A percentile compares a stretch with the other conserved stretches of the same genome.
Conservation (phyloP, 2,888 invertebrate genomes). For the Abrostola triplasia region DNA sequence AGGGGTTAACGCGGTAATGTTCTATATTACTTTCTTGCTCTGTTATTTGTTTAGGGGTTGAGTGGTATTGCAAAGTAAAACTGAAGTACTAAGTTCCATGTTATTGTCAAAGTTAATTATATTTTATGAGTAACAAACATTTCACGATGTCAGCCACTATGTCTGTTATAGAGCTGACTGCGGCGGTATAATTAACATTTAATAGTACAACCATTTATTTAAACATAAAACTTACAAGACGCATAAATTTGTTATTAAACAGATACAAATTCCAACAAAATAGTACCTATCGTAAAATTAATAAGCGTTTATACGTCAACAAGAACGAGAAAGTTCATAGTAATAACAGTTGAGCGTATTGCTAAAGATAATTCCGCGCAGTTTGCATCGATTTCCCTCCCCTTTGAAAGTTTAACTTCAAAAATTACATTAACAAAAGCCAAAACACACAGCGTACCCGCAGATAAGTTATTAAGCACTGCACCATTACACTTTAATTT, state of each 20-base stretch:
- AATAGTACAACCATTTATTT: slow-evolving; percentile 42
- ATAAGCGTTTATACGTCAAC: slow-evolving; percentile 25
- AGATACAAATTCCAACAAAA: slow-evolving; percentile 37
- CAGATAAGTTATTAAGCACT: slow-evolving; percentile 87
- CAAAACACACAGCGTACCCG: slow-evolving; percentile 79
- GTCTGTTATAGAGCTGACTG: slow-evolving; percentile 22
- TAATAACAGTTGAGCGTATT: slow-evolving; percentile 26
- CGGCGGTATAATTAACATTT: slow-evolving; percentile 39
- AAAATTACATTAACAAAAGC: slow-evolving; percentile 85
- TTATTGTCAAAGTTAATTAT: slow-evolving; percentile 4
- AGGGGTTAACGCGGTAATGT: slow-evolving; percentile 71
- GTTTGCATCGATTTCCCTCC: slow-evolving; percentile 41
- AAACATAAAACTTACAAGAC: slow-evolving; percentile 32
- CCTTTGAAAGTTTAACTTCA: slow-evolving; percentile 71
- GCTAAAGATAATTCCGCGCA: slow-evolving; percentile 21
- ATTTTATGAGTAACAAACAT: slow-evolving; percentile 16
- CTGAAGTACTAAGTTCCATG: background rate
- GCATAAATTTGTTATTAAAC: slow-evolving; percentile 43
- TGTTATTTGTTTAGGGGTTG: slow-evolving; percentile 55
- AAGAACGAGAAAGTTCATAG: slow-evolving; percentile 20
- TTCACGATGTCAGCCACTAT: slow-evolving; percentile 17
- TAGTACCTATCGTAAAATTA: slow-evolving; percentile 34
- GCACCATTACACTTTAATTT: slow-evolving; percentile 87
- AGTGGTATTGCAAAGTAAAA: slow-evolving; percentile 20
- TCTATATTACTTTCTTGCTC: slow-evolving; percentile 63